phyloP scores from a whole-genome alignment of 2,797 vertebrate species.

The Microctenopoma lineatum region DNA sequence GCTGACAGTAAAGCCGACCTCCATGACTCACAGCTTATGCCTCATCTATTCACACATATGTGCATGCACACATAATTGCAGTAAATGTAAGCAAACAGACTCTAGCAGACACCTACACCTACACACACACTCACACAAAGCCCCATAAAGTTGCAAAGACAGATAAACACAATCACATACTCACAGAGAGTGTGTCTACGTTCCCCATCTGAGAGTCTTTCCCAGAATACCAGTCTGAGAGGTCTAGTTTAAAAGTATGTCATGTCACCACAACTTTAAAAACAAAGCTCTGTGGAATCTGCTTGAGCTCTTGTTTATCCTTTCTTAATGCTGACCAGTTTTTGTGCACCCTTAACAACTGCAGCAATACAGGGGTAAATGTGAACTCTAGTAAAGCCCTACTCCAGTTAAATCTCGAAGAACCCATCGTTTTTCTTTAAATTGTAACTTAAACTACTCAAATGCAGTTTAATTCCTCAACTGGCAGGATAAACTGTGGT shows the following conservation, averaged over 20 bases:
- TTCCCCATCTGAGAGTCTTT: constrained; percentile 61
- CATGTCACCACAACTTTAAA: constrained; percentile 74
- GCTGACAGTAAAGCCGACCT: constrained; percentile 42
- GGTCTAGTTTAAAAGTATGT: constrained; percentile 64
- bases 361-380: constrained; percentile 19
- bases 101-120: not conserved
- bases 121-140: constrained; percentile 7
- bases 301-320: constrained; percentile 63
- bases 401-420: constrained; percentile 2
- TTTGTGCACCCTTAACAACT: constrained; percentile 48
- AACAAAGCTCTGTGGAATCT: constrained; percentile 77
- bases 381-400: constrained; percentile 23
- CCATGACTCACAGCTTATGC: constrained; percentile 67
- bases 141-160: constrained; percentile 29
- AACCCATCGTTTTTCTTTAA: constrained; percentile 26
- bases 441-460: constrained; percentile 1
- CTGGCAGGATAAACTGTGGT: not conserved
- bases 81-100: not conserved
- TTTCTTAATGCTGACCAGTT: constrained; percentile 55
- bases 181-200: constrained; percentile 35
- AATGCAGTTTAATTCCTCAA: constrained; percentile 5
- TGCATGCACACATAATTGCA: not conserved
- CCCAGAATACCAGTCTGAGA: constrained; percentile 68
- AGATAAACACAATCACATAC: constrained; percentile 43
- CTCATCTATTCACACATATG: constrained; percentile 43